Evolutionary conservation across 2,113 vertebrate genomes (phyloP), one percentile per base, ranked within the genome.

Genomic region (Passer domesticus): DNA sequence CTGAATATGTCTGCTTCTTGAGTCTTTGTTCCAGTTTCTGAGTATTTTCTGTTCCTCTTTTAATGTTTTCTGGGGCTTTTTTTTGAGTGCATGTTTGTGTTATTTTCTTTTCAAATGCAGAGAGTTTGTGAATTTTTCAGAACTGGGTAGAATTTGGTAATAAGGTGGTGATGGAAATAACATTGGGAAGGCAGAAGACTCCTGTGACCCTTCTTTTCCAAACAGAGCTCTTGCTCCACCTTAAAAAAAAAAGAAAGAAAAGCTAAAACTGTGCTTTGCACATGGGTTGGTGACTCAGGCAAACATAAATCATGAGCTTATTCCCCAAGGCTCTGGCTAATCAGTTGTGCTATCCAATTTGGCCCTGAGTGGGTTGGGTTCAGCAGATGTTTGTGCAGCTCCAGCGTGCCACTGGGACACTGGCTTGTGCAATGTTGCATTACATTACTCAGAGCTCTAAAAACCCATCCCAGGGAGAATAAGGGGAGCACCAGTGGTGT

Each of bases 211-310:
- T 72, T 87, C 33, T 80, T 70, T 78, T 47, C 46, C 62, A 52
- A 80, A 60, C 39, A 67, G 5, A 74, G 41, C 28, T 90, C 30
- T 75, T 82, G 47, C 4, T 85, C 68, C 67, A 88, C 93, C 82
- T 93, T 94, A 73, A 94, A 47, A 93, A 74, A n/a, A n/a, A 22
- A 23, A 18, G 4, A 22, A 81, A 87, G 24, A 35, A 83, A 35
- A 70, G 67, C 2, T 10, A 47, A 86, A 83, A 62, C 69, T 81
- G 52, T 82, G 77, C 87, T 94, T 90, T 94, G 82, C 87, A 89
- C 84, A 79, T 73, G 95, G 84, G 73, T 77, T 92, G 92, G 84
- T 92, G 94, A 95, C 73, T 94, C 94, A 96, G 92, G 69, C 67
- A 85, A 81, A 84, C 86, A 83, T 53, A 94, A 94, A 92, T 92